Base-by-base conservation (phyloP, 2,797 vertebrate species). In the Brotula barbata region DNA sequence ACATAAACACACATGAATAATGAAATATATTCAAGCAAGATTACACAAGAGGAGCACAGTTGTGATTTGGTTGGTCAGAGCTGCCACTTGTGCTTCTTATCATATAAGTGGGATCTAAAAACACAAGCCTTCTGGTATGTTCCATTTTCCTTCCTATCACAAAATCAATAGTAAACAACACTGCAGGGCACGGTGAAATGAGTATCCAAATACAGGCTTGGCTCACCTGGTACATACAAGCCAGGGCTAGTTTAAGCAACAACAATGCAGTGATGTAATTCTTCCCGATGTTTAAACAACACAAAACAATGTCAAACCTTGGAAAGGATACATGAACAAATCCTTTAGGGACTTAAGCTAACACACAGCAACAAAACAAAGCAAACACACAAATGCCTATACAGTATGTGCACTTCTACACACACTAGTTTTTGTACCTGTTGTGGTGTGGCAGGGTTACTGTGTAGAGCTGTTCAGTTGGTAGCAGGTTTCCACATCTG, bases 401-500 rank as follows among this genome's bases (percentile, higher is more conserved):
- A 71, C 50, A 36, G 17, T n/a, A 34, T 8, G 39, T 48, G 55
- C 5, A 43, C 10, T 54, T 8, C 28, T 46, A 64, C 37, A 23
- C 16, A 42, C 54, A 54, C 28, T 22, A 14, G n/a, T 17, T 20
- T 15, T 36, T 64, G n/a, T 88, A 95, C 94, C 94, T 95, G 70
- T 87, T 88, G 48, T 79, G 86, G 67, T 94, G 94, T 0, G 89
- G 89, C 62, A 96, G 84, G 9, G 75, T 89, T 44, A 91, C 90
- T 0, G 82, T 93, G 88, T 94, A 95, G 58, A 94, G 84, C 80
- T 95, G 93, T 58, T 95, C 95, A 0, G 93, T 93, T 12, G 93
- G 93, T 8, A 96, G 89, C 16, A 94, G 90, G 75, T 94, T 95
- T 53, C 93, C 94, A 46, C 94, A 96, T 34, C 90, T 89, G 5